These are phyloP conservation scores for Rotaria sp. DNA, from an alignment of 2,888 invertebrate species.

Conservation along the genomic window DNA sequence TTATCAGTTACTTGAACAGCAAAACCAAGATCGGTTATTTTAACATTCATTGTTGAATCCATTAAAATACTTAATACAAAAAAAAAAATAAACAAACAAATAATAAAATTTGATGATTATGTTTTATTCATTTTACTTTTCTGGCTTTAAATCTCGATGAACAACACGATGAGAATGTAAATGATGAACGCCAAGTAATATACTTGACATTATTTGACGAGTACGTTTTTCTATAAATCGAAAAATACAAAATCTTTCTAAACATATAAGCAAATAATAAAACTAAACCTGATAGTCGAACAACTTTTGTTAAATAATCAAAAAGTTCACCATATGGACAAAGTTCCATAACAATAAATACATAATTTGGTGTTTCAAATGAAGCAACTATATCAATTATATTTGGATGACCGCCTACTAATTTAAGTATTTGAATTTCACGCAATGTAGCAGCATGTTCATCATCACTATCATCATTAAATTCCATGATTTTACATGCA, in stretches of 20 bases:
- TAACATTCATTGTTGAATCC: conserved; percentile 88
- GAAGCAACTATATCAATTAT: conserved; percentile 97
- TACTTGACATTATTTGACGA: conserved; percentile 65
- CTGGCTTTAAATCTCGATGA: conserved; percentile 44
- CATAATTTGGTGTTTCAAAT: conserved; percentile 92
- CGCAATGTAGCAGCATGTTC: conserved; percentile 81
- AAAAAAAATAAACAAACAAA: not conserved
- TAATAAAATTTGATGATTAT: not conserved
- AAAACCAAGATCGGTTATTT: conserved; percentile 98
- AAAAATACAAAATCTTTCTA: not conserved
- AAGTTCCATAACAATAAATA: conserved; percentile 90
- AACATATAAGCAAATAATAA: conserved; percentile 62
- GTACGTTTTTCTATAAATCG: not conserved
- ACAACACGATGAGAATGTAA: conserved; percentile 62
- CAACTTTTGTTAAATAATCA: conserved; percentile 92
- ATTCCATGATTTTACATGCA: conserved; percentile 94
- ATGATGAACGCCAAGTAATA: conserved; percentile 85
- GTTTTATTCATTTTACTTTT: not conserved
- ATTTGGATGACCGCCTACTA: conserved; percentile 87
- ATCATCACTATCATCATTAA: conserved; percentile 63
- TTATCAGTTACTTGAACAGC: conserved; percentile 59
- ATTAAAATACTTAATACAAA: conserved; percentile 74
- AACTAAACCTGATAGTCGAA: conserved; percentile 89
- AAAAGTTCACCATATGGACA: conserved; percentile 95
- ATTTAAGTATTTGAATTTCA: conserved; percentile 82